These are phyloP conservation scores for Chrosomus eos DNA, from an alignment of 2,797 vertebrate genomes.

Conservation along the genomic window DNA sequence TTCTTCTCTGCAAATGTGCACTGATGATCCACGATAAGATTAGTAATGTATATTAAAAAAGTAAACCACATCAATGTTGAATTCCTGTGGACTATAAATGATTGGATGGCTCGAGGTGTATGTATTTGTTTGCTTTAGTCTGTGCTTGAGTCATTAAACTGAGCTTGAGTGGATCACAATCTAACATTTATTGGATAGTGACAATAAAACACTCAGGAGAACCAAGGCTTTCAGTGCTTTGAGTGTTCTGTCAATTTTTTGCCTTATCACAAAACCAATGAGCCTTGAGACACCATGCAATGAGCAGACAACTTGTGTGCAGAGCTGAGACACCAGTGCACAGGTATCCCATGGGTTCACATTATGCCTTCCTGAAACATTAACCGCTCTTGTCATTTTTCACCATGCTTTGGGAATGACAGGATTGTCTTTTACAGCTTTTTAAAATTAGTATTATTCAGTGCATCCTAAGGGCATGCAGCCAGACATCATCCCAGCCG, in stretches of 20 bases:
- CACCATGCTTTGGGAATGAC: neutral
- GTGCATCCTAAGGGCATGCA: neutral
- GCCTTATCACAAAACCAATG: slow-evolving; percentile 48
- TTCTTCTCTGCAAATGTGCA: neutral
- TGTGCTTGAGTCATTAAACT: slow-evolving; percentile 38
- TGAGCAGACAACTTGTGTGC: slow-evolving; percentile 34
- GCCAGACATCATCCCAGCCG: neutral
- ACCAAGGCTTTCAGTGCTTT: slow-evolving; percentile 28
- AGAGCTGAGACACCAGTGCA: neutral
- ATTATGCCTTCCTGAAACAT: neutral
- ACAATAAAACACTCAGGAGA: slow-evolving; percentile 45
- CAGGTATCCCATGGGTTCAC: slow-evolving; percentile 25
- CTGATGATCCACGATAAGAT: neutral
- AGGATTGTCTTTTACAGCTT: neutral
- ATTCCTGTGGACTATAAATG: neutral
- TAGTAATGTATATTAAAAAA: neutral
- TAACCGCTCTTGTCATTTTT: neutral
- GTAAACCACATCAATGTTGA: neutral
- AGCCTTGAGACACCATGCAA: slow-evolving; percentile 49
- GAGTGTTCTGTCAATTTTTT: slow-evolving; percentile 38
- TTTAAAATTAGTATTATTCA: neutral
- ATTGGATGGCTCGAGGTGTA: neutral
- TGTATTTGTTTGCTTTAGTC: slow-evolving; percentile 21
- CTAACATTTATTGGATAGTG: slow-evolving; percentile 41
- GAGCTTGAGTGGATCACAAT: slow-evolving; percentile 35